These are phyloP conservation scores for Brachycybe producta DNA, from an alignment of 2,888 invertebrate genomes.

Conservation along the genomic window DNA sequence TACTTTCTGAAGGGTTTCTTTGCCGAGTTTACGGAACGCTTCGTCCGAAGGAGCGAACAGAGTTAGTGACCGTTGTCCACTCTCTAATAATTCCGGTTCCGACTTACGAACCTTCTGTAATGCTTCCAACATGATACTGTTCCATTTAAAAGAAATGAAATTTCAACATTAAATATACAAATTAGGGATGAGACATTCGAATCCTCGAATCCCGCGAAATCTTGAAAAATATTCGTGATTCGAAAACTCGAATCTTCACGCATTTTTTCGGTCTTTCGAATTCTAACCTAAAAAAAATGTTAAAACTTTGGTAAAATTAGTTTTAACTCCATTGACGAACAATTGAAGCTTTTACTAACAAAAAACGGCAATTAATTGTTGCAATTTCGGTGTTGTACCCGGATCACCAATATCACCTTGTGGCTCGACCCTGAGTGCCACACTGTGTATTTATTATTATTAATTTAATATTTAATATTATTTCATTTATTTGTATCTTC, in stretches of 20 bases:
- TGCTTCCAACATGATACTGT: conserved; percentile 33
- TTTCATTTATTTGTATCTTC: no score
- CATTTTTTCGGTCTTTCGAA: no score
- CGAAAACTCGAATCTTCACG: no score
- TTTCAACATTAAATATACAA: neutral
- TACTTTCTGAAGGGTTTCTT: conserved; percentile 28
- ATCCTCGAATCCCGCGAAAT: neutral
- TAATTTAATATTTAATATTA: neutral
- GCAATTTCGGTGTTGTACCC: no score
- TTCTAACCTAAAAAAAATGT: no score
- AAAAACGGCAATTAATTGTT: no score
- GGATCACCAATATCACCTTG: no score
- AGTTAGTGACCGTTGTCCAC: conserved; percentile 37
- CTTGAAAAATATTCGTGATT: neutral
- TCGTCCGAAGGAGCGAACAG: conserved; percentile 55
- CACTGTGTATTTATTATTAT: no score
- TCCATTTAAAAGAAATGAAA: conserved; percentile 8
- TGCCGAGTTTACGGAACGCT: conserved; percentile 48
- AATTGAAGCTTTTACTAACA: no score
- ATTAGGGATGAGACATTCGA: neutral
- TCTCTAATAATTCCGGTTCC: conserved; percentile 25
- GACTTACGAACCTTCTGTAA: conserved; percentile 30
- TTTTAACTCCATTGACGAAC: no score
- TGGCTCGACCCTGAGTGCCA: no score
- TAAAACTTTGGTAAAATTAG: no score